Percentiles rank a stretch among this genome's conserved stretches.
These are phyloP conservation scores for Ormyrus rosae DNA, from an alignment of 2,888 invertebrate species.

Conservation along the genomic window DNA sequence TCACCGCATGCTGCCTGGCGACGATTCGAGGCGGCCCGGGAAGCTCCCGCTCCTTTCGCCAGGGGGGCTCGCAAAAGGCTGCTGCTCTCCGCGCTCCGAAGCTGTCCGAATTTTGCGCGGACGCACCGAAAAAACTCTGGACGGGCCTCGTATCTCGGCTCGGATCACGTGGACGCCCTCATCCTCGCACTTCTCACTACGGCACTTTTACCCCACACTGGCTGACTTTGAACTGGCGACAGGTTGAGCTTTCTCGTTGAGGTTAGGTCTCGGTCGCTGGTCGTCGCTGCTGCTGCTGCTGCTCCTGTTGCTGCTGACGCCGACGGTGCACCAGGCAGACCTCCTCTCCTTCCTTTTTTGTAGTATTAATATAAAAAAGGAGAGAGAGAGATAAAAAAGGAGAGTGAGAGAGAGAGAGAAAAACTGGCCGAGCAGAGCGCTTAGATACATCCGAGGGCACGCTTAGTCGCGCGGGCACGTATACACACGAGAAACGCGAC, in stretches of 20 bases:
- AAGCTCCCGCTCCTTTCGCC: no score
- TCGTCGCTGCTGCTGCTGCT: background rate
- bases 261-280: slow-evolving; percentile 18
- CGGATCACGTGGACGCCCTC: no score
- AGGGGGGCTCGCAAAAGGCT: no score
- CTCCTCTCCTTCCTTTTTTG: slow-evolving; percentile 3
- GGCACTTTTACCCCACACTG: no score
- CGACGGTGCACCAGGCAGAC: background rate
- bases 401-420: background rate
- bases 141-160: no score
- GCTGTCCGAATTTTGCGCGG: no score
- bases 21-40: background rate
- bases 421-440: background rate
- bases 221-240: no score
- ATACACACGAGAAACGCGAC: background rate
- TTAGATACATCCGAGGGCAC: slow-evolving; percentile 27
- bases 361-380: background rate
- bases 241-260: background rate
- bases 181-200: no score
- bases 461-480: slow-evolving; percentile 9
- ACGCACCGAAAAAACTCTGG: no score
- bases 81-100: no score
- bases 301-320: background rate
- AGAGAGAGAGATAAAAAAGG: slow-evolving; percentile 1
- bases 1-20: slow-evolving; percentile 22